Evolutionary conservation across 2,797 vertebrate genomes (phyloP).

Genomic region (Neosilurus hyrtlii): DNA sequence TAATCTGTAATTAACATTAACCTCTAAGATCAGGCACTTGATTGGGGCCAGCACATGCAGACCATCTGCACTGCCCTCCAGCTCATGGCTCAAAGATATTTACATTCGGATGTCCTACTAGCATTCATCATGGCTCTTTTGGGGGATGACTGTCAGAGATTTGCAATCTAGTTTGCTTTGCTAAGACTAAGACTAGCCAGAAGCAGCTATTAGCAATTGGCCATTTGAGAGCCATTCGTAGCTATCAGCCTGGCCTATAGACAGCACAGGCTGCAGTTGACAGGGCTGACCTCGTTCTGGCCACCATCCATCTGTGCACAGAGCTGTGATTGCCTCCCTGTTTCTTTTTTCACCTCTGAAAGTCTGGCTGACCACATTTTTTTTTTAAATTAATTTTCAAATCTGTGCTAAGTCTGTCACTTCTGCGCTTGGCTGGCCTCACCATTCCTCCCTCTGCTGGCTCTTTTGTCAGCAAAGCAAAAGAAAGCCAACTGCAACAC

Average conservation of each 20-base stretch:
- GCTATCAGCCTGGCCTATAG: constrained; percentile 46
- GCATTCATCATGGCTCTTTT: constrained; percentile 50
- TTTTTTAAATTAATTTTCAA: constrained; percentile 55
- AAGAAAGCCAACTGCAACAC: constrained; percentile 53
- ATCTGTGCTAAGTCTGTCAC: constrained; percentile 55
- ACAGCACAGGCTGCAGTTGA: constrained; percentile 45
- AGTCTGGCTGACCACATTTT: constrained; percentile 35
- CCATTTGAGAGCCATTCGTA: constrained; percentile 50
- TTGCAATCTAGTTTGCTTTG: constrained; percentile 35
- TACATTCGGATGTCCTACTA: constrained; percentile 50
- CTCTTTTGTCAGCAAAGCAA: constrained; percentile 34
- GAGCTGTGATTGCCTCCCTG: constrained; percentile 44
- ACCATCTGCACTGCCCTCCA: constrained; percentile 53
- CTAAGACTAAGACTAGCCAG: constrained; percentile 42
- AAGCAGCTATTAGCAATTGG: constrained; percentile 51
- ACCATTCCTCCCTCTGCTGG: constrained; percentile 27
- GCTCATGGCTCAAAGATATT: constrained; percentile 52
- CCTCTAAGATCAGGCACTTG: constrained; percentile 50
- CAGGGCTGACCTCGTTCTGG: constrained; percentile 46
- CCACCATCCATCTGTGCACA: constrained; percentile 47
- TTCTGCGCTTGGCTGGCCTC: constrained; percentile 44
- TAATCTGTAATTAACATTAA: constrained; percentile 63
- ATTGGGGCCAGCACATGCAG: constrained; percentile 57
- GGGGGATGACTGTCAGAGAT: constrained; percentile 42
- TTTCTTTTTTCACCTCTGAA: constrained; percentile 48